phyloP scores from a whole-genome alignment of 2,797 vertebrate genomes.

The Falco concolor region DNA sequence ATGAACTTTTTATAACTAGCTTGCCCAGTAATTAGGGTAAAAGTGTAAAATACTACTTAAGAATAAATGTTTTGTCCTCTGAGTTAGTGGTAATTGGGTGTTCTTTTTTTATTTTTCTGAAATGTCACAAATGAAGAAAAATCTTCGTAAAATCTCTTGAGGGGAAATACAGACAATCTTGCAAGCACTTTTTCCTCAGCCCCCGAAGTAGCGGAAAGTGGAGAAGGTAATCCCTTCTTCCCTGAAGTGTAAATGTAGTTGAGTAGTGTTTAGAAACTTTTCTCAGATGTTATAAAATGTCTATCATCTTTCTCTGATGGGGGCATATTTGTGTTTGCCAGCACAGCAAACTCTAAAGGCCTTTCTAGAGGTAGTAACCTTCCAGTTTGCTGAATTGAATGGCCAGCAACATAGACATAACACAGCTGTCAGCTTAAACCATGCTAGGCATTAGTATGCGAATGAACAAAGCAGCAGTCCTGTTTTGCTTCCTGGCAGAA shows the following conservation, averaged over 20 bases:
- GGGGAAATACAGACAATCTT: not conserved
- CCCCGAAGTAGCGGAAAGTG: not conserved
- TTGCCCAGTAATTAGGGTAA: not conserved
- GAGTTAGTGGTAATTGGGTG: not conserved
- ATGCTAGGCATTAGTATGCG: not conserved
- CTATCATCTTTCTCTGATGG: not conserved
- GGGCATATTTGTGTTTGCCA: not conserved
- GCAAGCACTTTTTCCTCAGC: not conserved
- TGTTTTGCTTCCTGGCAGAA: slow-evolving; percentile 19
- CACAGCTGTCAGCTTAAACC: not conserved
- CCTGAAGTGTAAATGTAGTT: not conserved
- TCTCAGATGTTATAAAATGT: not conserved
- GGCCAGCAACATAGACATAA: not conserved
- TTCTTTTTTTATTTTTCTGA: not conserved
- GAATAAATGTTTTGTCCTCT: slow-evolving; percentile 14
- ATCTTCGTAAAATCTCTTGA: not conserved
- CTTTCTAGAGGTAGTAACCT: not conserved
- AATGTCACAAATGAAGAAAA: not conserved
- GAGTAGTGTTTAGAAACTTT: not conserved
- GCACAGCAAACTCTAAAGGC: not conserved
- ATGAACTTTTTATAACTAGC: not conserved
- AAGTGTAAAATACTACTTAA: slow-evolving; percentile 11
- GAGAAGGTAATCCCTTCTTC: not conserved
- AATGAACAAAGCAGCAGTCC: not conserved
- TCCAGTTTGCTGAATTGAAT: not conserved